phyloP scores from a whole-genome alignment of 1,140 invertebrate species.

The Littorina saxatilis region DNA sequence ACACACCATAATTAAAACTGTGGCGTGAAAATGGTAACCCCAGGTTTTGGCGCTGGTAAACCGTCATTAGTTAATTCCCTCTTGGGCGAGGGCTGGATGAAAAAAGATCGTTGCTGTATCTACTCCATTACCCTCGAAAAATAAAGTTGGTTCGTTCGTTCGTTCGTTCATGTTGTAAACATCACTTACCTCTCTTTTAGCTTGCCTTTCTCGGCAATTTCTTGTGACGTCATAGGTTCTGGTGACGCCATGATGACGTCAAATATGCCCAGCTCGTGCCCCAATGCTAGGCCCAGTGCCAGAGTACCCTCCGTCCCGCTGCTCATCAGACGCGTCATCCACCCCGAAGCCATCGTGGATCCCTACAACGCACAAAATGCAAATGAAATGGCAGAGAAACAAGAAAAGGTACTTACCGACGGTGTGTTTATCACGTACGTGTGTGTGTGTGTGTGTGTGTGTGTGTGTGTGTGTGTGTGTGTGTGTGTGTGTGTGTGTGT shows the following conservation, averaged over 20 bases:
- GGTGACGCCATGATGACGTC: slow-evolving; percentile 27
- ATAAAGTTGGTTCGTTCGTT: no score
- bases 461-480: no score
- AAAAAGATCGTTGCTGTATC: no score
- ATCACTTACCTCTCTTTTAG: slow-evolving; percentile 34
- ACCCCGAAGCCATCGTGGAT: slow-evolving; percentile 4
- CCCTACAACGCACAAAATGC: neutral
- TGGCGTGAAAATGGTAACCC: no score
- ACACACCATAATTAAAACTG: no score
- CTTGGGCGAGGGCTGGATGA: no score
- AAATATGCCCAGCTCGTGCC: slow-evolving; percentile 37
- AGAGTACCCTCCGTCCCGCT: slow-evolving; percentile 13
- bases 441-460: no score
- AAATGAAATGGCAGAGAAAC: neutral
- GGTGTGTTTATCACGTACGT: no score
- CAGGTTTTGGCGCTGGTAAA: no score
- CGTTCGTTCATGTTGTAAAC: neutral
- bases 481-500: no score
- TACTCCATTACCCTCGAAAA: no score
- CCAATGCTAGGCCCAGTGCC: slow-evolving; percentile 28
- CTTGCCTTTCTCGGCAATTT: slow-evolving; percentile 36
- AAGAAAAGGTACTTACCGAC: neutral
- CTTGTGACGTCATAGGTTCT: slow-evolving; percentile 22
- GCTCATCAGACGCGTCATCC: slow-evolving; percentile 18
- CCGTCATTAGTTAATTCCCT: no score